A percentile compares a stretch with the other conserved stretches of the same genome.
Evolutionary conservation across 2,113 vertebrate genomes (phyloP).

Genomic region (Cottus gobio): DNA sequence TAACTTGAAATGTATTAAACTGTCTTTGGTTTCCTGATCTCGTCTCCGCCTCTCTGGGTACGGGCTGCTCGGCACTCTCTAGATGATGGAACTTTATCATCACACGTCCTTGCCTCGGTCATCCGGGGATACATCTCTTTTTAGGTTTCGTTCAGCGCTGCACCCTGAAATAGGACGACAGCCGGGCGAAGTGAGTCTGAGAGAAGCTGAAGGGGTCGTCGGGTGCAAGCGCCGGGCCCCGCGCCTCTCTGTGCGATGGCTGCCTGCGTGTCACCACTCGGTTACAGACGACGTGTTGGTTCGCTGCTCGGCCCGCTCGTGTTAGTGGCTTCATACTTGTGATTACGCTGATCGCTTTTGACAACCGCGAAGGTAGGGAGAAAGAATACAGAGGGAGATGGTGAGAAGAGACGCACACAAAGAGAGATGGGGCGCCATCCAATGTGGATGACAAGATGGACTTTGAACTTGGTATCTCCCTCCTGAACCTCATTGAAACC

Average conservation of each 20-base stretch:
- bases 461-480: not conserved
- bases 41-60: not conserved
- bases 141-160: not conserved
- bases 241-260: not conserved
- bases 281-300: constrained; percentile 28
- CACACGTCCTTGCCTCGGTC: not conserved
- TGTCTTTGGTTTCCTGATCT: not conserved
- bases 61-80: not conserved
- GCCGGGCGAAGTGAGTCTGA: constrained; percentile 17
- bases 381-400: constrained; percentile 10
- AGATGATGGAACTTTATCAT: not conserved
- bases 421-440: not conserved
- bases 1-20: not conserved
- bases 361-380: constrained; percentile 27
- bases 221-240: not conserved
- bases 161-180: constrained; percentile 37
- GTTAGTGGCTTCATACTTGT: constrained; percentile 47
- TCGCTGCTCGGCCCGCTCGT: constrained; percentile 39
- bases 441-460: not conserved
- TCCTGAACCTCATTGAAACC: too few species aligned
- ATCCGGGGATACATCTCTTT: not conserved
- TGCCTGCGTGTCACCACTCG: constrained; percentile 55
- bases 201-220: constrained; percentile 20
- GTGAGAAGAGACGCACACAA: not conserved
- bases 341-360: constrained; percentile 54